phyloP scores from a whole-genome alignment of 2,797 vertebrate genomes.

The Denticeps clupeoides region DNA sequence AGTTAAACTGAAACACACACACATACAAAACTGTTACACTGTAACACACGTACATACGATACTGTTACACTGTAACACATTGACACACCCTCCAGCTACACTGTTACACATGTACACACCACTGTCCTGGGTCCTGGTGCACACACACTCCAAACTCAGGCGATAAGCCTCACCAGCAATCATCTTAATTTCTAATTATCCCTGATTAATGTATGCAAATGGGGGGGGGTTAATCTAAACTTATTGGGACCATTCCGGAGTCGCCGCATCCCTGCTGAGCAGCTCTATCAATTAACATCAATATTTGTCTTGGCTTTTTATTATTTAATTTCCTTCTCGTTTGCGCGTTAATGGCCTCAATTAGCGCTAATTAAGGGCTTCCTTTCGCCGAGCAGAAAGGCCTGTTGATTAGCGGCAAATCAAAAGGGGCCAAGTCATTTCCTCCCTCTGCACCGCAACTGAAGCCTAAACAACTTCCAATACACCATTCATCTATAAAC shows the following conservation, averaged over 20 bases:
- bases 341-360: slow-evolving; percentile 76
- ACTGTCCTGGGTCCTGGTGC: slow-evolving; percentile 1
- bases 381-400: slow-evolving; percentile 29
- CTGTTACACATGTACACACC: too few relatives aligned
- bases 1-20: too few relatives aligned
- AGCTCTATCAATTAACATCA: slow-evolving; percentile 54
- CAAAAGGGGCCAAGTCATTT: slow-evolving; percentile 26
- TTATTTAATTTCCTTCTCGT: slow-evolving; percentile 66
- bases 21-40: too few relatives aligned
- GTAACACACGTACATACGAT: too few relatives aligned
- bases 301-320: slow-evolving; percentile 59
- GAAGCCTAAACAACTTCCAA: too few relatives aligned
- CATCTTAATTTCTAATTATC: slow-evolving; percentile 51
- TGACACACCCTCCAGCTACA: too few relatives aligned
- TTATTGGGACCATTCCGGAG: slow-evolving; percentile 43
- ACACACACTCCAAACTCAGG: slow-evolving; percentile 18
- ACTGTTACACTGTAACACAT: too few relatives aligned
- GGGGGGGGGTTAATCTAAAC: slow-evolving; percentile 49
- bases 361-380: slow-evolving; percentile 76
- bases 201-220: slow-evolving; percentile 57
- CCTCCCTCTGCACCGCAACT: too few relatives aligned
- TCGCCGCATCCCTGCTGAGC: slow-evolving; percentile 31
- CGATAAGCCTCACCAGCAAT: slow-evolving; percentile 42
- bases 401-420: slow-evolving; percentile 30
- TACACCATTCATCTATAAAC: too few relatives aligned